Evolutionary conservation across 2,113 vertebrate genomes (phyloP).

Genomic region (Furnarius figulus): DNA sequence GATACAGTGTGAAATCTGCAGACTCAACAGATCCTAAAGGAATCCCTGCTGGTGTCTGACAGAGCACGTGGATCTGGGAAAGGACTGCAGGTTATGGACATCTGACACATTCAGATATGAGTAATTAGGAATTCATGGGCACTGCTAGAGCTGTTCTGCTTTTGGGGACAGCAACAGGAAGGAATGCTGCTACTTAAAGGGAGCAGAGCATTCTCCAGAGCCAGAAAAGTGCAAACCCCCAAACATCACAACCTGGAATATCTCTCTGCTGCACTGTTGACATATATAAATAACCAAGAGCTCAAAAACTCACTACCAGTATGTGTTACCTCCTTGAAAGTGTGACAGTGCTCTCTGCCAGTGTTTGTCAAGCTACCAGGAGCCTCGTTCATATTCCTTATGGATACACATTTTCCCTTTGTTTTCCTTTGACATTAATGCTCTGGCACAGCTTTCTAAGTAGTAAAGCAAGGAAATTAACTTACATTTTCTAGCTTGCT

Average conservation of each 20-base stretch:
- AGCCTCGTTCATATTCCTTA: constrained; percentile 29
- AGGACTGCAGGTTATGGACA: not conserved
- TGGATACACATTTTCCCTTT: not conserved
- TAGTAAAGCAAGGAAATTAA: constrained; percentile 69
- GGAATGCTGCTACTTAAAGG: not conserved
- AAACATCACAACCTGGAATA: not conserved
- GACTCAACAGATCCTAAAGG: not conserved
- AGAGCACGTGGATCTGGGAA: not conserved
- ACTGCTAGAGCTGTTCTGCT: not conserved
- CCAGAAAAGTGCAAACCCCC: not conserved
- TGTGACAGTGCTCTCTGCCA: not conserved
- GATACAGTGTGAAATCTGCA: not conserved
- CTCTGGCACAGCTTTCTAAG: constrained; percentile 52
- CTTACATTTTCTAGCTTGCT: constrained; percentile 66
- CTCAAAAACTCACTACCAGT: not conserved
- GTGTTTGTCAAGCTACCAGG: not conserved
- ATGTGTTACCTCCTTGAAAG: not conserved
- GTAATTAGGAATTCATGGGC: not conserved
- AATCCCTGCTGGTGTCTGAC: not conserved
- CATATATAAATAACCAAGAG: not conserved
- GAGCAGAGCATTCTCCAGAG: not conserved
- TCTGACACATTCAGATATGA: not conserved
- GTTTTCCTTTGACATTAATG: constrained; percentile 53
- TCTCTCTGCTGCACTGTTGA: not conserved
- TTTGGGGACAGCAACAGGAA: not conserved